These are phyloP conservation scores for Pararge aegeria DNA, from an alignment of 1,140 invertebrate species.

Conservation along the genomic window DNA sequence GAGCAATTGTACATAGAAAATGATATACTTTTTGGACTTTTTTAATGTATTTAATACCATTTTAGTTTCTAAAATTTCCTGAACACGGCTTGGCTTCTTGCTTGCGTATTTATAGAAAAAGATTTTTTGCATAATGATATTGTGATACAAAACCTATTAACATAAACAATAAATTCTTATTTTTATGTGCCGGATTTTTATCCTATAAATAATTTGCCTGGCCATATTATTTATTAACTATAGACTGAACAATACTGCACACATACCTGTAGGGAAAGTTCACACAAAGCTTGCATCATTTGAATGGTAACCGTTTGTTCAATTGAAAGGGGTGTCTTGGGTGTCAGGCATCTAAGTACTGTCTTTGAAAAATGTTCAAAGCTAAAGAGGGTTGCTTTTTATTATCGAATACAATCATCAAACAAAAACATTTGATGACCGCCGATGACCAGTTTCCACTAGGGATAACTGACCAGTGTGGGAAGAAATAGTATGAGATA, in stretches of 20 bases:
- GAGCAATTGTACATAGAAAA: too few species aligned
- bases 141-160: too few species aligned
- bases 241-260: conserved; percentile 12
- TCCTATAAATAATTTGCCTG: neutral
- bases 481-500: conserved; percentile 45
- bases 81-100: too few species aligned
- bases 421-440: conserved; percentile 69
- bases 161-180: neutral
- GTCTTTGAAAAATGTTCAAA: conserved; percentile 55
- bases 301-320: conserved; percentile 52
- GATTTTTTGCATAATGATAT: too few species aligned
- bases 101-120: too few species aligned
- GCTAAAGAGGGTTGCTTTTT: conserved; percentile 62
- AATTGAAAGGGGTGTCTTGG: conserved; percentile 57
- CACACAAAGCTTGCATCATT: conserved; percentile 14
- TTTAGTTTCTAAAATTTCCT: too few species aligned
- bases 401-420: conserved; percentile 48
- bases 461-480: conserved; percentile 47
- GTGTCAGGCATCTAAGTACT: conserved; percentile 52
- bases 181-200: neutral
- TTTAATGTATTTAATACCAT: too few species aligned
- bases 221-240: neutral
- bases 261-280: conserved; percentile 43
- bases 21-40: too few species aligned
- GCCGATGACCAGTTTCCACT: conserved; percentile 65